Evolutionary conservation across 2,113 vertebrate species (phyloP), one percentile per base, ranked within the genome.

Genomic region (Cynoglossus semilaevis): DNA sequence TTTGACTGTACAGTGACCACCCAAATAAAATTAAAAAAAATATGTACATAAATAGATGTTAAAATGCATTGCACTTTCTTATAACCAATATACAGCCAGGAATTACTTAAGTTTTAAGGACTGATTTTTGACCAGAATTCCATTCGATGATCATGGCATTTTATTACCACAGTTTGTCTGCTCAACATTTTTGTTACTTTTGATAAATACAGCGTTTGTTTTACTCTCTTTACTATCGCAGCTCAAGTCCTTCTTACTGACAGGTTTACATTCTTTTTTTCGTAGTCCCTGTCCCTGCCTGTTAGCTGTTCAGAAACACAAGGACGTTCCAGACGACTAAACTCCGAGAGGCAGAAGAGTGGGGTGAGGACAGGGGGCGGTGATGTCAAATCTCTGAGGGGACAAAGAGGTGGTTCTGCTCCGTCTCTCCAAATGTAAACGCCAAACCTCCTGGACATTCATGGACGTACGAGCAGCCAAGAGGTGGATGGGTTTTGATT

Each of bases 351-450:
- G 46, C 46, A 41, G 41, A 57, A 41, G 41, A 57, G 61, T 35
- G 58, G 62, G 14, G 15, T 10, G 36, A 13, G 35, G 54, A 35
- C 14, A 17, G 8, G 8, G 40, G 50, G 37, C 4, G 10, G 17
- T 45, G 54, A 76, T 74, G 74, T 82, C 71, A 72, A 74, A 78
- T 60, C 76, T 73, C 61, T 14, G 44, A 69, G 52, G 61, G 70
- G 64, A 82, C 81, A 80, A 85, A 84, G 76, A 75, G 65, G 65
- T 58, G 71, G 75, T 77, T 82, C 76, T 83, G 72, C 79, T 72
- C 59, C 34, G 9, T 80, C 81, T 77, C 67, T 65, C 67, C 53
- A 60, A 53, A 71, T 70, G 71, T 77, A 80, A 79, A 84, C 66
- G 68, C 49, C 47, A 47, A 53, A 72, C 46, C 65, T 37, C 64